phyloP scores from a whole-genome alignment of 2,888 invertebrate species.

The Diadegma fenestrale region DNA sequence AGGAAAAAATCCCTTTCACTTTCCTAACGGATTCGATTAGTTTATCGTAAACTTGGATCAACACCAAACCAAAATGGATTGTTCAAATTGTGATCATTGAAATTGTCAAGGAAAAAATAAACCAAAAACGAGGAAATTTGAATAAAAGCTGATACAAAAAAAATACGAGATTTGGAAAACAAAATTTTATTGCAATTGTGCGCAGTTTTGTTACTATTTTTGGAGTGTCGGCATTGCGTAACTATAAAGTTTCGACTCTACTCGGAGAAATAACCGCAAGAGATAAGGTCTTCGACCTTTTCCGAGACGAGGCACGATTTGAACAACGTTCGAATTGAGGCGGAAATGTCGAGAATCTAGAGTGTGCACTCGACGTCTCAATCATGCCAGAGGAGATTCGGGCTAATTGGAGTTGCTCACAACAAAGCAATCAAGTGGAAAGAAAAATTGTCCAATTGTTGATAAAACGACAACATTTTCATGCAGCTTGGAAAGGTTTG shows the following conservation, averaged over 20 bases:
- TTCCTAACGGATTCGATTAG: constrained; percentile 36
- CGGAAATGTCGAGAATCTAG: constrained; percentile 49
- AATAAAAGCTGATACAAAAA: too few species aligned
- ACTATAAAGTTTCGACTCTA: constrained; percentile 13
- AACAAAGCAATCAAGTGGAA: background rate
- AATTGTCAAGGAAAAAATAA: background rate
- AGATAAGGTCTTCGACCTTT: constrained; percentile 64
- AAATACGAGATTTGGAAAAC: too few species aligned
- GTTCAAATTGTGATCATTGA: background rate
- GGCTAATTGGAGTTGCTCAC: background rate
- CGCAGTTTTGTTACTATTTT: too few species aligned
- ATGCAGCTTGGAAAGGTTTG: background rate
- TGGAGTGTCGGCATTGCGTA: background rate
- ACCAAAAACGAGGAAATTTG: background rate
- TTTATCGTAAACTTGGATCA: background rate
- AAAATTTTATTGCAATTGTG: too few species aligned
- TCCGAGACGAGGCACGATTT: constrained; percentile 17
- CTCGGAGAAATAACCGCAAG: constrained; percentile 8
- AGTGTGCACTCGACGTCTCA: constrained; percentile 4
- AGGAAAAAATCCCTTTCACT: constrained; percentile 57
- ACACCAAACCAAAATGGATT: background rate
- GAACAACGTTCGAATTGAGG: constrained; percentile 49
- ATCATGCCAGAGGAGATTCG: background rate
- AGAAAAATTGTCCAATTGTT: background rate
- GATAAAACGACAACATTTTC: background rate